Evolutionary conservation across 2,113 vertebrate species (phyloP), one percentile per base, ranked within the genome.

Genomic region (Scalopus aquaticus): DNA sequence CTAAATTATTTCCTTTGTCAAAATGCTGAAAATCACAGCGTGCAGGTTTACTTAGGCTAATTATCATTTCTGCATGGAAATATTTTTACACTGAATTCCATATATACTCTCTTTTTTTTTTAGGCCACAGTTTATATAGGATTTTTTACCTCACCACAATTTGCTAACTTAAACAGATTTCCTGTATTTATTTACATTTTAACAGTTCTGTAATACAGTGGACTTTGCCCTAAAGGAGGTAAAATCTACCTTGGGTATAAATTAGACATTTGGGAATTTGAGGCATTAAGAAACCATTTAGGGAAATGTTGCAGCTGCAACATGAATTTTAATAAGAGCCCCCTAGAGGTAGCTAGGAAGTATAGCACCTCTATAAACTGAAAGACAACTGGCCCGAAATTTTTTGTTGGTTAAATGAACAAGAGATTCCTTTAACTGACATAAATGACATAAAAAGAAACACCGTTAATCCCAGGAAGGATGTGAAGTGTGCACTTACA

Each of bases 141-240:
- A 86, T 95, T 93, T 93, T 93, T 95, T 90, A 96, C 79, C 16
- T 91, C 77, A 62, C 37, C 20, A 85, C 46, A 88, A 13, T 91
- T 96, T 97, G 82, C 83, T 96, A 93, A 83, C 74, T 92, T 89
- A 90, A 91, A 85, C 77, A 85, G 60, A 94, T 86, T 92, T 90
- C 35, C 92, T 78, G 8, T 78, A 65, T 96, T 89, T 90, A 78
- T 96, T 96, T 93, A 77, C 67, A 93, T 82, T 89, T 95, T 85
- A 91, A 90, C 19, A 26, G 56, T 3, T 72, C 80, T 88, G 19
- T 95, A 64, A 78, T 83, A 76, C 58, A 78, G 88, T 65, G 15
- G 46, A 64, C 83, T 91, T 49, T 90, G 17, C 37, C 83, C 86
- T 93, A 30, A 83, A 92, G 60, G 73, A 79, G 56, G 60, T 54